phyloP scores from a whole-genome alignment of 1,140 invertebrate species.

The Subanguina moxae region DNA sequence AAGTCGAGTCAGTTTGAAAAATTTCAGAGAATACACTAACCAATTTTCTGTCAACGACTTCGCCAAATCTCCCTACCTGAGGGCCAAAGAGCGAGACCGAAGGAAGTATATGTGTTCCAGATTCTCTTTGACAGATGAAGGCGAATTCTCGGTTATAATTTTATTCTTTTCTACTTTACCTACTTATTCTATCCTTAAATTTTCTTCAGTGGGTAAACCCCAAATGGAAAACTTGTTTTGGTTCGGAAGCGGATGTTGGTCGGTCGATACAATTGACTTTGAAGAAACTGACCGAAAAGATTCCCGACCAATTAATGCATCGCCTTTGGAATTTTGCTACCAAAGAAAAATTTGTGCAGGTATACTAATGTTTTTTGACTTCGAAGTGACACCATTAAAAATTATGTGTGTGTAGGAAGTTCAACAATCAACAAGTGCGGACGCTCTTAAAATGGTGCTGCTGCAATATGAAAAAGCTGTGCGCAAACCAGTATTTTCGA shows the following conservation, averaged over 20 bases:
- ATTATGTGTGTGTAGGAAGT: slow-evolving; percentile 10
- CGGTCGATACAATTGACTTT: slow-evolving; percentile 34
- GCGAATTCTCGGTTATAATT: slow-evolving; percentile 40
- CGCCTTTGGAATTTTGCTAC: slow-evolving; percentile 33
- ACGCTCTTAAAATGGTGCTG: slow-evolving; percentile 22
- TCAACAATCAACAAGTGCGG: not conserved
- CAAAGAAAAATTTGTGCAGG: slow-evolving; percentile 30
- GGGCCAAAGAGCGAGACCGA: slow-evolving; percentile 39
- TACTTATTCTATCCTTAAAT: not conserved
- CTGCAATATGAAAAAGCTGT: slow-evolving; percentile 38
- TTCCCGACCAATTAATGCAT: slow-evolving; percentile 45
- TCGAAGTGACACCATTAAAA: not conserved
- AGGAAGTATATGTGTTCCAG: slow-evolving; percentile 33
- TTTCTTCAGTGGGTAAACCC: slow-evolving; percentile 36
- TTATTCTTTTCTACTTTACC: slow-evolving; percentile 6
- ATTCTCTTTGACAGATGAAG: slow-evolving; percentile 43
- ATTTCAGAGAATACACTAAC: slow-evolving; percentile 37
- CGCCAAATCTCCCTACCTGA: slow-evolving; percentile 28
- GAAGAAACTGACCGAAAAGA: slow-evolving; percentile 24
- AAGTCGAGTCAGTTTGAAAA: not conserved
- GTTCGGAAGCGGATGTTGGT: slow-evolving; percentile 18
- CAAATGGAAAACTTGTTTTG: slow-evolving; percentile 21
- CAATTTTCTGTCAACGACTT: slow-evolving; percentile 44
- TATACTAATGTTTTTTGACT: not conserved
- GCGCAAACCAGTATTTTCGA: slow-evolving; percentile 39